Evolutionary conservation across 2,113 vertebrate genomes (phyloP), one percentile per base, ranked within the genome.

Genomic region (Bujurquina vittata): DNA sequence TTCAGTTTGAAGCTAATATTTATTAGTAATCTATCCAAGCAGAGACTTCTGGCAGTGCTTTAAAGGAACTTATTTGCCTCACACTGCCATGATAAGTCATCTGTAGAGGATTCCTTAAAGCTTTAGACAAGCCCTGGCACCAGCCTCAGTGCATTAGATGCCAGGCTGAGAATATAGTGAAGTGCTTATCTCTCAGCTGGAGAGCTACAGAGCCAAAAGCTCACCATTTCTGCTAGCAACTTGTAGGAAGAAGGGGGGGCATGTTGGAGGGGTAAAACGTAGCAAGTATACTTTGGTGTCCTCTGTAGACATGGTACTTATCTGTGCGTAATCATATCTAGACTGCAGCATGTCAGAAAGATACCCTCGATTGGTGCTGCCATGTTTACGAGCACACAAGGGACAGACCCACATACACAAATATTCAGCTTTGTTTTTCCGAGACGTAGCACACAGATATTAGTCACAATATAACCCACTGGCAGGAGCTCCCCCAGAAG

Each of bases 401-500:
- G 84, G 88, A 87, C 80, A 29, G 17, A 58, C 22, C 60, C 82
- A 67, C 79, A 10, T 4, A 14, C 82, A 75, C 77, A 83, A 84
- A 52, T 84, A 60, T 79, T 37, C 78, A n/a, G 79, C 67, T 90
- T 90, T 92, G 85, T 93, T 92, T 95, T 88, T 83, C 77, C 46
- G 73, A 94, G 93, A 95, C 94, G 93, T 83, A 94, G 94, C 91
- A 93, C 63, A 84, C 77, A 84, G 79, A 92, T 94, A 94, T 94
- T 93, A 94, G 93, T 95, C 92, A 94, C 93, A 94, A 94, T 95
- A 94, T 92, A 91, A 87, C 22, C 93, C 88, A 86, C 84, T 92
- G 91, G 74, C 90, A 90, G 89, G 72, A 67, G 75, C 87, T 92
- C 78, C 87, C 89, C 90, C 93, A 90, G 87, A 89, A 91, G 91